Evolutionary conservation across 2,113 vertebrate genomes (phyloP), one percentile per base, ranked within the genome.

Genomic region (Upupa epops): DNA sequence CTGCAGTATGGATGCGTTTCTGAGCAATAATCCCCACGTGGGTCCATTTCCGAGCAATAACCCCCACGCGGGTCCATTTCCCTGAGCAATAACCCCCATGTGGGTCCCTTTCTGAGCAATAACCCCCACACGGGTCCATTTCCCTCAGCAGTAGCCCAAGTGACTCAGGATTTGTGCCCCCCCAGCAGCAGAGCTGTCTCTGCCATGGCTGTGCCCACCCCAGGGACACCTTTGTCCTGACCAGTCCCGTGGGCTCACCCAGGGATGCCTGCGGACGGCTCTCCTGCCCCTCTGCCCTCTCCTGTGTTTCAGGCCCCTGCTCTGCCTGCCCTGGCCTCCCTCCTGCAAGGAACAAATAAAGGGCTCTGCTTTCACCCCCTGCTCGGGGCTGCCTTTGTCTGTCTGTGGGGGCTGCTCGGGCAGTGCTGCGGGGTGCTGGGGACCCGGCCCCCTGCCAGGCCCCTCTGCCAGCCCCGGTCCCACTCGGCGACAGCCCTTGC

Each of bases 311-410:
- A 3, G 29, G 46, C 17, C 11, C 78, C 40, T 42, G 74, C 32
- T 78, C 64, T 65, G 72, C 78, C 55, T 0, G 10, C 48, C 45
- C 66, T 1, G 31, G 75, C 71, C 74, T 59, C 29, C 51, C 52
- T 34, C 29, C 51, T 7, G 20, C 1, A 2, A 82, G 76, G 79
- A 94, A 89, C 85, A 90, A 96, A 95, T 96, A 96, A 96, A 96
- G 88, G 93, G 92, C 90, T 95, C 92, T 1, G 70, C 88, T 95
- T 92, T 93, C 92, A 95, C 78, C 86, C 79, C 49, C 65, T 3
- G n/a, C 64, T 93, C 90, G 92, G 83, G 84, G 92, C 83, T 2
- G 90, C 82, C 71, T 95, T 93, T 92, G 86, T 88, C n/a, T 7
- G 2, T 6, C 64, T 7, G 26, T 0, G 9, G 45, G 65, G 71